phyloP scores from a whole-genome alignment of 2,113 vertebrate species.

The Pterocles gutturalis region DNA sequence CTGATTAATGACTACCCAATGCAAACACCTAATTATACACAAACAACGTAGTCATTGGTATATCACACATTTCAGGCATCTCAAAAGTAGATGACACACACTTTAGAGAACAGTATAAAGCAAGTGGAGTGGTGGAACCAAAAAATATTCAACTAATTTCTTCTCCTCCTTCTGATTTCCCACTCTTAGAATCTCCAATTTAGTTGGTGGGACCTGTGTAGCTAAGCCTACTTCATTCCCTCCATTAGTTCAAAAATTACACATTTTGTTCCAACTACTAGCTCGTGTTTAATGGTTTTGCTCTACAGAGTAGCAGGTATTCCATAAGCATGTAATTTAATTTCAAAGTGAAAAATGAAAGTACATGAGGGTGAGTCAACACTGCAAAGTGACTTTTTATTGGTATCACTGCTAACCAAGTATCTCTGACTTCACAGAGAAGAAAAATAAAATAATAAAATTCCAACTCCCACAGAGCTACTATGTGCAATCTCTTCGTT shows the following conservation, averaged over 20 bases:
- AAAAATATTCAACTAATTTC: not conserved
- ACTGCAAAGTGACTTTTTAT: not conserved
- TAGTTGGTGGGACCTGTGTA: not conserved
- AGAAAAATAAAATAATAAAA: not conserved
- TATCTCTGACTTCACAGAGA: not conserved
- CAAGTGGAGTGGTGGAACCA: not conserved
- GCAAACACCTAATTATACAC: not conserved
- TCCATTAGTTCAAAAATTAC: not conserved
- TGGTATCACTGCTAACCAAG: not conserved
- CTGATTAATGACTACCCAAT: not conserved
- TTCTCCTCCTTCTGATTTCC: not conserved
- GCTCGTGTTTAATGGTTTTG: not conserved
- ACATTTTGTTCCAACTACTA: not conserved
- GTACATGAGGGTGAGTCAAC: not conserved
- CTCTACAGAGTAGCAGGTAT: not conserved
- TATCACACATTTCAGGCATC: not conserved
- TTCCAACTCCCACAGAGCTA: not conserved
- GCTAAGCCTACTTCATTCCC: not conserved
- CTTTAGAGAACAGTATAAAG: not conserved
- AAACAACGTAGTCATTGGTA: not conserved
- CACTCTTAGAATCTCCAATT: not conserved
- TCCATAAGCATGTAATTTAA: not conserved
- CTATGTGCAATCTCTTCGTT: not conserved
- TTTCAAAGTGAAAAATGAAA: not conserved
- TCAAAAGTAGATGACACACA: not conserved